A percentile compares a stretch with the other conserved stretches of the same genome.
These are phyloP conservation scores for Drusus annulatus DNA, from an alignment of 1,140 invertebrate genomes.

Conservation along the genomic window DNA sequence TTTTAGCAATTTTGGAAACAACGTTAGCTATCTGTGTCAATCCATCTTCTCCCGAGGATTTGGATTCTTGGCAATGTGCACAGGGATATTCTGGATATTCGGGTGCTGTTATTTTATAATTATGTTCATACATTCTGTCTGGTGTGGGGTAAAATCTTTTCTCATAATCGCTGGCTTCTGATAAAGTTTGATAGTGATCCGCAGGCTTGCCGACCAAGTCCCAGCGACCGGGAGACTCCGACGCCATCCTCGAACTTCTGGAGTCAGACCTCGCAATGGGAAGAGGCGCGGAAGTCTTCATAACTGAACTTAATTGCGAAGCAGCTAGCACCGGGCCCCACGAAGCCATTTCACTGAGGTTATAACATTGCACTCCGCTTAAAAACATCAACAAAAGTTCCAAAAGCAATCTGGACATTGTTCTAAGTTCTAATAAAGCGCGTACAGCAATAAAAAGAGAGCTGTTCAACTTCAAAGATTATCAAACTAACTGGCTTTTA, in stretches of 20 bases:
- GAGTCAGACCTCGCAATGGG: neutral
- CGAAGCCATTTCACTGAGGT: slow-evolving; percentile 31
- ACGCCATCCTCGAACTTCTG: neutral
- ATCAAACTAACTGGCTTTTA: slow-evolving; percentile 4
- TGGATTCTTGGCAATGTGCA: neutral
- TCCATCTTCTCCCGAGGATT: slow-evolving; percentile 29
- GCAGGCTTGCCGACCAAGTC: slow-evolving; percentile 1
- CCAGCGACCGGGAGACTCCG: neutral
- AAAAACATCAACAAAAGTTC: slow-evolving; percentile 6
- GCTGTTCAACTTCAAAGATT: neutral
- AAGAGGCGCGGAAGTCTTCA: neutral
- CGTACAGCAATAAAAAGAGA: neutral
- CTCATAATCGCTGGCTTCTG: neutral
- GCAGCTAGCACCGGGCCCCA: slow-evolving; percentile 21
- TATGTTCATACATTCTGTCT: slow-evolving; percentile 31
- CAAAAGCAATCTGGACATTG: slow-evolving; percentile 1
- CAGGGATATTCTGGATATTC: slow-evolving; percentile 31
- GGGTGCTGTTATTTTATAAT: slow-evolving; percentile 21
- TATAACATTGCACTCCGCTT: neutral
- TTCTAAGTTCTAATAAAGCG: neutral
- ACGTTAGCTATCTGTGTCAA: slow-evolving; percentile 48
- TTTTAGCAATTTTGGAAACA: slow-evolving; percentile 50
- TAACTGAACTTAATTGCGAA: neutral
- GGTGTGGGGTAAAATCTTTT: slow-evolving; percentile 18
- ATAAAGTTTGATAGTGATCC: slow-evolving; percentile 32